phyloP scores from a whole-genome alignment of 2,113 vertebrate genomes.

The Ammodytes marinus region DNA sequence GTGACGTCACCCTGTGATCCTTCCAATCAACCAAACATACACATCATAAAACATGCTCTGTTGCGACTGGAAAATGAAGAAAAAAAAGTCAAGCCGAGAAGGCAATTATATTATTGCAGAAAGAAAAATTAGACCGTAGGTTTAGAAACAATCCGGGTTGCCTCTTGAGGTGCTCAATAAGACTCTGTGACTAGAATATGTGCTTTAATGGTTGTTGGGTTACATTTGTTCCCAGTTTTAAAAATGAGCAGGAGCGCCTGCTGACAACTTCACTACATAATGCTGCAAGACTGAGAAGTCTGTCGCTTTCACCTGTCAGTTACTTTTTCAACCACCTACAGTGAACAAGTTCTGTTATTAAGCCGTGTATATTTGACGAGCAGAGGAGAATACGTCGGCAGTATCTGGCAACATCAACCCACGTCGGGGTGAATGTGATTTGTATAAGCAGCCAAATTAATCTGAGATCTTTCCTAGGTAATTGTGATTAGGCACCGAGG shows the following conservation, averaged over 20 bases:
- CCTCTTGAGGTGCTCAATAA: constrained; percentile 6
- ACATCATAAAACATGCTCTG: constrained; percentile 21
- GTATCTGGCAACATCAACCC: constrained; percentile 24
- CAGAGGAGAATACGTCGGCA: constrained; percentile 24
- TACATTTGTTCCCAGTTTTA: constrained; percentile 49
- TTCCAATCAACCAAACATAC: constrained; percentile 8
- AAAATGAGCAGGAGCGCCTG: constrained; percentile 22
- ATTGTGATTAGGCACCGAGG: constrained; percentile 21
- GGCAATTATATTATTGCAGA: constrained; percentile 28
- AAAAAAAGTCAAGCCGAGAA: constrained; percentile 12
- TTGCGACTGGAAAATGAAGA: constrained; percentile 41
- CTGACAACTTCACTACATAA: constrained; percentile 51
- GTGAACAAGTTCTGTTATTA: constrained; percentile 40
- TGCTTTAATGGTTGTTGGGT: constrained; percentile 19
- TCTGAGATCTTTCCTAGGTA: constrained; percentile 34
- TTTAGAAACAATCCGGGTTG: constrained; percentile 14
- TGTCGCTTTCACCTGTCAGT: constrained; percentile 35
- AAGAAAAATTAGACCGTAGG: constrained; percentile 8
- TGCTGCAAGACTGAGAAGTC: constrained; percentile 28
- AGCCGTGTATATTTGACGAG: constrained; percentile 50
- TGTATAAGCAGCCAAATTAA: constrained; percentile 36
- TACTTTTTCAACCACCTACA: constrained; percentile 28
- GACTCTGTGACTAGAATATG: constrained; percentile 19
- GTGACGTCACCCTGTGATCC: constrained; percentile 29
- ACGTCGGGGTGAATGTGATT: constrained; percentile 40